Evolutionary conservation across 2,888 invertebrate species (phyloP), one percentile per base, ranked within the genome.

Genomic region (Psylliodes chrysocephalus): DNA sequence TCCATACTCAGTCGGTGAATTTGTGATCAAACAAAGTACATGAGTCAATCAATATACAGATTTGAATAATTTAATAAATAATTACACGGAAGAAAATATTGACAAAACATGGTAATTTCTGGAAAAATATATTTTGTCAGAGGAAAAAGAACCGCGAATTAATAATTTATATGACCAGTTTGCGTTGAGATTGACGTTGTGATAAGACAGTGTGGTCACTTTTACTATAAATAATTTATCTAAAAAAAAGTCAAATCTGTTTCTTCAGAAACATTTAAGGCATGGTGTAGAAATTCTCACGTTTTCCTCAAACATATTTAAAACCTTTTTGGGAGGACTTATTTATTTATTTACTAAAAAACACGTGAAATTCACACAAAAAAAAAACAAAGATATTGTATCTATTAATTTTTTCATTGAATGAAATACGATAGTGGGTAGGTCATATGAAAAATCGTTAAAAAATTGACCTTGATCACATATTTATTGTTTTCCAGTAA

Each of bases 41-140:
- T n/a, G 15, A 42, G 6, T 5, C 18, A 22, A 44, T 44, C 44
- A 44, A 44, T 44, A 44, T 2, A 18, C 4, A 19, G 6, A 19
- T 30, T n/a, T 49, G 15, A 49, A 49, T 49, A 49, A 49, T 49
- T 28, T 14, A 49, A 25, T 49, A 49, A 49, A 49, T 49, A 49
- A 49, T 49, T 49, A 28, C 7, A 49, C 28, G 49, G 49, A 28
- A 49, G 28, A 49, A 49, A 49, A 47, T 28, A 28, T 28, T 28
- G 22, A 47, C 47, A 47, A 47, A 47, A 49, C 49, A 49, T 49
- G 19, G 49, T 49, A 49, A 49, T 49, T 19, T 30, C 28, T 22
- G 10, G 6, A 49, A 49, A 49, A 49, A 28, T 15, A 28, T 49
- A 28, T 49, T 49, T 28, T 49, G 28, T 19, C 49, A 8, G 30